phyloP scores from a whole-genome alignment of 2,797 vertebrate species.

The Crocodylus rhombifer region DNA sequence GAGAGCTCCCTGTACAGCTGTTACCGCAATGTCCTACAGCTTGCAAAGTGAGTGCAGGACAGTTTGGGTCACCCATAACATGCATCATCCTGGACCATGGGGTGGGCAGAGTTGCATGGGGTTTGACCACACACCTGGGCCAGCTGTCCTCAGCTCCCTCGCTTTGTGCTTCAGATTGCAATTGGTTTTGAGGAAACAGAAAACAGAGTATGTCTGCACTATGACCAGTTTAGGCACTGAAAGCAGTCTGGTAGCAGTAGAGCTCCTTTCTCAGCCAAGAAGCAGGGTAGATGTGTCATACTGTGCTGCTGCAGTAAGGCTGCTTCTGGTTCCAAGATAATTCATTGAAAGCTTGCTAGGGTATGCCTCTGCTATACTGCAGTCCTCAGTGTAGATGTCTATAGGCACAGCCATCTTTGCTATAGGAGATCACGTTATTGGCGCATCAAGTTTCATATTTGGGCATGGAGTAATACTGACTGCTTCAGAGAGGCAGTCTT shows the following conservation, averaged over 20 bases:
- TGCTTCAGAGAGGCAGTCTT: background rate
- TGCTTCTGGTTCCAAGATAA: too few relatives aligned
- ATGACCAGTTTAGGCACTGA: too few relatives aligned
- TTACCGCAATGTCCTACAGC: constrained; percentile 94
- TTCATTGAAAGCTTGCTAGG: too few relatives aligned
- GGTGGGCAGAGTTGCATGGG: background rate
- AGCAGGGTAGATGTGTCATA: too few relatives aligned
- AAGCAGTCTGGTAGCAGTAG: too few relatives aligned
- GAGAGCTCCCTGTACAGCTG: constrained; percentile 97
- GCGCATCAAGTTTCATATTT: background rate
- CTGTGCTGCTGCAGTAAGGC: too few relatives aligned
- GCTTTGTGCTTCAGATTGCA: too few relatives aligned
- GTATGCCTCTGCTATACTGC: too few relatives aligned
- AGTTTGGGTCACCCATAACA: accelerated
- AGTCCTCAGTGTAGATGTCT: too few relatives aligned
- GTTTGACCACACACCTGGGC: background rate
- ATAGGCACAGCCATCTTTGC: background rate
- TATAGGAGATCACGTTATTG: background rate
- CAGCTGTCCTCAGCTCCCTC: background rate
- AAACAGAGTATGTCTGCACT: too few relatives aligned
- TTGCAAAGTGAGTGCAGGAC: constrained; percentile 85
- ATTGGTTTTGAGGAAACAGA: too few relatives aligned
- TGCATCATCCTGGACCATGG: accelerated
- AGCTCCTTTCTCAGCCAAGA: too few relatives aligned
- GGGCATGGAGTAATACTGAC: background rate